Evolutionary conservation across 1,140 invertebrate genomes (phyloP).

Genomic region (Eueides isabella): DNA sequence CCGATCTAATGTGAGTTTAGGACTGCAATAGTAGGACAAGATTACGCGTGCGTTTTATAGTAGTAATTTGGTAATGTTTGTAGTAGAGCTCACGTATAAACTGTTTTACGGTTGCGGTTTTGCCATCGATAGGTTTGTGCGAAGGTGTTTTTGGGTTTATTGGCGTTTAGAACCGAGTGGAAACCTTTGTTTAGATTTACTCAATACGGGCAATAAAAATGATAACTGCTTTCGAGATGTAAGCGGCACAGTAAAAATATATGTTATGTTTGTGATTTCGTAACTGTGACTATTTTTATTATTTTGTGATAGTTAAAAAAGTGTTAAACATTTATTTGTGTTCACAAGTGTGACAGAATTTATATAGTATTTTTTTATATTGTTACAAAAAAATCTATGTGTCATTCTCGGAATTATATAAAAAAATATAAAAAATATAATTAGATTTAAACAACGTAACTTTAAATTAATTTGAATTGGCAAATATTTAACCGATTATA

Average conservation of each 20-base stretch:
- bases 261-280: conserved; percentile 39
- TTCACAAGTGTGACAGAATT: neutral
- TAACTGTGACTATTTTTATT: conserved; percentile 40
- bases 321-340: neutral
- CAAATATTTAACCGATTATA: too few species aligned
- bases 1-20: conserved; percentile 61
- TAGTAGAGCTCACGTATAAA: conserved; percentile 57
- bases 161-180: conserved; percentile 67
- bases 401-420: too few species aligned
- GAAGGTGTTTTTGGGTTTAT: conserved; percentile 78
- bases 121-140: conserved; percentile 69
- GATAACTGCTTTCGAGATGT: conserved; percentile 56
- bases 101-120: conserved; percentile 70
- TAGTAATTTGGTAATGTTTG: conserved; percentile 70
- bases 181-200: conserved; percentile 72
- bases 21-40: conserved; percentile 57
- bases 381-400: neutral
- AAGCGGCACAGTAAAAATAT: conserved; percentile 48
- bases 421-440: too few species aligned
- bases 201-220: conserved; percentile 67
- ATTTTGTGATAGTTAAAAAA: conserved; percentile 27
- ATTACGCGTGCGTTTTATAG: conserved; percentile 68
- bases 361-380: neutral
- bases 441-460: too few species aligned
- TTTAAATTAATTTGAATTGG: too few species aligned